Evolutionary conservation across 2,113 vertebrate species (phyloP).

Genomic region (Cephalopholis sonnerati): DNA sequence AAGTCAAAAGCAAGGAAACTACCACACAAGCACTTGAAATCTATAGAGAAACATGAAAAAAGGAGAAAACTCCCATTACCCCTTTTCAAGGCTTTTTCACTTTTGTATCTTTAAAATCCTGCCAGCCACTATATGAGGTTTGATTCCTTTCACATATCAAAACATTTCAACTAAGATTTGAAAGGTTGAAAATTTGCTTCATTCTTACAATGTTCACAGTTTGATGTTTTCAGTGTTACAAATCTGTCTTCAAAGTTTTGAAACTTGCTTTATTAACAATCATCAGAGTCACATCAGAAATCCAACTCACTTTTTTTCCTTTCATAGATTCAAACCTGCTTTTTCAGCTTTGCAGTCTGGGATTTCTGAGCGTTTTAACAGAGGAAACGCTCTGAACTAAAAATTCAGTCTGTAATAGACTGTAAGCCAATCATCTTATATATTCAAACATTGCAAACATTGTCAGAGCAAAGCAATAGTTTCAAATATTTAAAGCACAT

Average conservation of each 20-base stretch:
- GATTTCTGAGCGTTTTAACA: background rate
- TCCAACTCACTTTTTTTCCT: background rate
- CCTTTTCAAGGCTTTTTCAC: background rate
- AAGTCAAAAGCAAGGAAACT: background rate
- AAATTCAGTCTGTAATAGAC: background rate
- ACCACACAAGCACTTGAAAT: slow-evolving; percentile 1
- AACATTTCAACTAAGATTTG: background rate
- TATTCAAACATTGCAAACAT: background rate
- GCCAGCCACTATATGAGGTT: background rate
- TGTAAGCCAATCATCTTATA: background rate
- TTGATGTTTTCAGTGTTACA: background rate
- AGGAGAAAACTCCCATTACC: background rate
- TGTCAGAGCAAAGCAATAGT: background rate
- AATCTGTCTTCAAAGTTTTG: background rate
- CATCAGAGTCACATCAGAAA: background rate
- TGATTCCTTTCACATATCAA: background rate
- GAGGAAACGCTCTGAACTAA: background rate
- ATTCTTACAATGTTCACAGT: background rate
- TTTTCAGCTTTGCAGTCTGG: background rate
- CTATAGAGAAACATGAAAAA: slow-evolving; percentile 7
- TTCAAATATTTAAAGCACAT: background rate
- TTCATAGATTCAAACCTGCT: background rate
- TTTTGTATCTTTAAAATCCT: background rate
- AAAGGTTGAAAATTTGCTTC: background rate
- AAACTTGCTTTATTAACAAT: background rate